phyloP scores from a whole-genome alignment of 2,888 invertebrate species.

The Arctia plantaginis region DNA sequence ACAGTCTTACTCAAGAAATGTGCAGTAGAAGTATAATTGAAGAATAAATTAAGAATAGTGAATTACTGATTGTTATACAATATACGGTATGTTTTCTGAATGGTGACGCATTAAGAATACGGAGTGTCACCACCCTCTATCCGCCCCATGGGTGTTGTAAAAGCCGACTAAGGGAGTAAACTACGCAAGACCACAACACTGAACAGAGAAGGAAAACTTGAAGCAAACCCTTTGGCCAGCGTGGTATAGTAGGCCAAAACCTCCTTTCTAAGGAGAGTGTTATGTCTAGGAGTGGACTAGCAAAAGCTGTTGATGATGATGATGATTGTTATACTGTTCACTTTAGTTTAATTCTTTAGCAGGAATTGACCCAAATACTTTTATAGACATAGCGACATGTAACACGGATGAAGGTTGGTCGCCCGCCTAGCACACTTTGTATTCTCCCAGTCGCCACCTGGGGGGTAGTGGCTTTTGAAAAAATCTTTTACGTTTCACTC shows the following conservation, averaged over 20 bases:
- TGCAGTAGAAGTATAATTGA: neutral
- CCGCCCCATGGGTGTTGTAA: no score
- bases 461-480: conserved; percentile 74
- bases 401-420: conserved; percentile 65
- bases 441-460: conserved; percentile 81
- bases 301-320: no score
- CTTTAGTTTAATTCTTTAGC: neutral
- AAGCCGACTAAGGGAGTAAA: no score
- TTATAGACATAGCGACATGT: conserved; percentile 54
- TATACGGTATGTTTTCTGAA: no score
- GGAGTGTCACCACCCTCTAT: no score
- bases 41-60: neutral
- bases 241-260: no score
- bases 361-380: conserved; percentile 24
- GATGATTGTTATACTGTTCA: neutral
- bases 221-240: no score
- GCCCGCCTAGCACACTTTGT: conserved; percentile 80
- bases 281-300: no score
- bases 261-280: no score
- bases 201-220: no score
- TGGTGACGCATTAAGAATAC: no score
- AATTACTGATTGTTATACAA: neutral
- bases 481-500: conserved; percentile 70
- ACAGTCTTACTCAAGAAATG: neutral
- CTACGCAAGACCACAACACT: no score